Evolutionary conservation across 2,888 invertebrate genomes (phyloP), one percentile per base, ranked within the genome.

Genomic region (Oscheius sp.): DNA sequence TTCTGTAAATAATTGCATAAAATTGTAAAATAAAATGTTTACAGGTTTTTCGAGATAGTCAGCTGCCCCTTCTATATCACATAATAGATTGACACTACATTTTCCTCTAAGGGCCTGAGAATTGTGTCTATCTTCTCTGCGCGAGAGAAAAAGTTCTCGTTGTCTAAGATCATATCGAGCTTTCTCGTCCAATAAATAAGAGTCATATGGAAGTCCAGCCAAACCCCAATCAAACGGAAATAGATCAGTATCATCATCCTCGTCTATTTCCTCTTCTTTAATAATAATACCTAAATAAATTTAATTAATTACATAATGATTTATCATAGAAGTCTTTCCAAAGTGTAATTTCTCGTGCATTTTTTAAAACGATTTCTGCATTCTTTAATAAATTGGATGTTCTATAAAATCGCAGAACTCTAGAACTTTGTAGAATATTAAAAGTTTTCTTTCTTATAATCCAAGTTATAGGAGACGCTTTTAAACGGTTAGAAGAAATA

Each of bases 41-140:
- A 61, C 61, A 4, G 48, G 50, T 34, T 63, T 45, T 5, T 39
- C 37, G 29, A 31, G 17, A 91, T 98, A 99, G 89, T 94, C 94
- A 88, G 92, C 91, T 87, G 96, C 91, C 82, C 95, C 93, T 90
- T 99, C 98, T 70, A 96, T 96, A 91, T 98, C 98, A 90, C 97
- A 97, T 89, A 98, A 92, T 86, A 98, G 91, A 82, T 96, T 96
- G 85, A 99, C 98, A 84, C 93, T 93, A 90, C 98, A 99, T 91
- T 98, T 98, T 69, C 85, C 98, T 87, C 98, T 91, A 87, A 99
- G 99, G 90, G 96, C 95, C 73, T 96, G 97, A 82, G 97, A 97
- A 73, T 97, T 96, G 88, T 98, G 90, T 71, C 96, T 96, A 89
- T 99, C 97, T 86, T 96, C 94, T 76, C 89, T 89, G 84, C 97